Base-by-base conservation (phyloP, 2,888 invertebrate species). In the Limnephilus auricula region DNA sequence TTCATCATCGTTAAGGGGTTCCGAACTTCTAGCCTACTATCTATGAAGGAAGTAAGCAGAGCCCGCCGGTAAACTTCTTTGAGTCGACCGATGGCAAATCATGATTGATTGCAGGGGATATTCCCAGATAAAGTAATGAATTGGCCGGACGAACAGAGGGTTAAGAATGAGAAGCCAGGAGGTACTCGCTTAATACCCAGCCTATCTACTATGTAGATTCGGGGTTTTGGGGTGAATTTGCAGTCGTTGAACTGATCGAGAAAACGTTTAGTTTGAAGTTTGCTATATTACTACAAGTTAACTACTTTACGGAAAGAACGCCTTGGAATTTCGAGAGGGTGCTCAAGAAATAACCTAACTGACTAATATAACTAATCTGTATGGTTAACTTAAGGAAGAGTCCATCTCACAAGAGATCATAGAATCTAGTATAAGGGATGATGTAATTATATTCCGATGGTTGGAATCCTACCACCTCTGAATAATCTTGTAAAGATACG, bases 91-190 rank as follows among this genome's bases (percentile, higher is more conserved):
- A 92, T 91, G 79, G 92, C 91, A 92, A 93, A 93, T 93, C 93
- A 92, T 93, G 93, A 93, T 93, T 93, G 93, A 93, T 93, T 90
- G 83, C 93, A 15, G 90, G 82, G 89, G 91, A 91, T 91, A 91
- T 91, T 85, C 89, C 83, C n/a, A 91, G 91, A 91, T 90, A 90
- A 90, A 92, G 91, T 92, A 93, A 93, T 93, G 92, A 93, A 93
- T 91, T 91, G 92, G 87, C 78, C 79, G 89, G 82, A 32, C 85
- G 86, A 82, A 91, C 79, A 65, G 87, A 65, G 50, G 87, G 87
- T 34, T 45, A 32, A 30, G 86, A 45, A 85, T 18, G 65, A 65
- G 65, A 32, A 80, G 85, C 85, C 30, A 15, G 37, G n/a, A 65
- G 65, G 65, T 65, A 65, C 25, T 25, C 9, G 65, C 65, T 65